These are phyloP conservation scores for Neria commutata DNA, from an alignment of 2,888 invertebrate genomes.

Conservation along the genomic window DNA sequence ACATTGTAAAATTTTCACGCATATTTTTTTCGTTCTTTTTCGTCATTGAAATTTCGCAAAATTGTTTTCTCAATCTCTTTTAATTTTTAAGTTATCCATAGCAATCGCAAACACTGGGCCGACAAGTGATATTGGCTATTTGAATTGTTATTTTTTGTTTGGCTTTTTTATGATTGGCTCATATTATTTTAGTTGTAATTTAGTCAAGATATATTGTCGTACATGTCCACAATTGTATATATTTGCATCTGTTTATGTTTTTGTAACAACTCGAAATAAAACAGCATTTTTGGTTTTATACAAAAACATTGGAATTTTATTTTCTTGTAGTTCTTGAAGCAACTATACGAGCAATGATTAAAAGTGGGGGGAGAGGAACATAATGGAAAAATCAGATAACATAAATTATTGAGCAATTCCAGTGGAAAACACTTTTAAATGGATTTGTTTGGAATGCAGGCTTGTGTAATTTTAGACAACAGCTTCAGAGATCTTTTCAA, in stretches of 20 bases:
- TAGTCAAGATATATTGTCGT: neutral
- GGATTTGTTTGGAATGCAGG: too few relatives aligned
- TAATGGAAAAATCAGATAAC: too few relatives aligned
- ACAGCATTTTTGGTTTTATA: neutral
- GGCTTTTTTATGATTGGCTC: neutral
- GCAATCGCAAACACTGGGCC: too few relatives aligned
- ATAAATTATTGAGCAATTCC: neutral
- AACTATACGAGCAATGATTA: too few relatives aligned
- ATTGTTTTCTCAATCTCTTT: too few relatives aligned
- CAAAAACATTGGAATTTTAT: neutral
- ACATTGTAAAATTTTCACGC: too few relatives aligned
- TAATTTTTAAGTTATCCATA: too few relatives aligned
- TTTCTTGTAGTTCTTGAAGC: neutral
- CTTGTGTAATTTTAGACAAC: too few relatives aligned
- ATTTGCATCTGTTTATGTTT: conserved; percentile 6
- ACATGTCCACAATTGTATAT: conserved; percentile 20
- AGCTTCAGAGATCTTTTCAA: too few relatives aligned
- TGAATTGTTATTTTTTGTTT: neutral
- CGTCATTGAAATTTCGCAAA: too few relatives aligned
- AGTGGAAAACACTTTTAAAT: neutral
- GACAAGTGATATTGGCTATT: conserved; percentile 2
- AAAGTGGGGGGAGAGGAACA: too few relatives aligned
- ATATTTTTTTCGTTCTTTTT: too few relatives aligned
- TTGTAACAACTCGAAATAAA: neutral
- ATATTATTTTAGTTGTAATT: neutral